phyloP scores from a whole-genome alignment of 2,797 vertebrate genomes.

The Tympanoctomys barrerae region DNA sequence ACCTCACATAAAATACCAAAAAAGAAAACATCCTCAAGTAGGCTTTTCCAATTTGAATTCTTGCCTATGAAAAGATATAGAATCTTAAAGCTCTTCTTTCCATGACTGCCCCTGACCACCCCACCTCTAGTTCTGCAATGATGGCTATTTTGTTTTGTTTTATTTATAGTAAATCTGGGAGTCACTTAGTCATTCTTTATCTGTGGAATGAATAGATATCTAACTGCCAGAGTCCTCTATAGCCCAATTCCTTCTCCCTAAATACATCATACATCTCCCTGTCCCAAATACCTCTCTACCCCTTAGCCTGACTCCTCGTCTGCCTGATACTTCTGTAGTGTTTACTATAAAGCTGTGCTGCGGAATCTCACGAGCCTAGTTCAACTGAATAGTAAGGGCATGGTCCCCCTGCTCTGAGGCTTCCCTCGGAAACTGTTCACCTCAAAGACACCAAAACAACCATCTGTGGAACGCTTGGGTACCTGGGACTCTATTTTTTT shows the following conservation, averaged over 20 bases:
- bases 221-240: background rate
- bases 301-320: background rate
- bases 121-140: background rate
- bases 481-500: background rate
- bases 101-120: accelerated
- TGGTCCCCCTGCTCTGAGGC: background rate
- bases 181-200: constrained; percentile 51
- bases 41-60: constrained; percentile 70
- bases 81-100: constrained; percentile 38
- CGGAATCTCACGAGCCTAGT: background rate
- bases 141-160: background rate
- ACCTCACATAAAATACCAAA: background rate
- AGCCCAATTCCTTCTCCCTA: background rate
- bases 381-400: background rate
- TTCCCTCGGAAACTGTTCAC: background rate
- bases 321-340: background rate
- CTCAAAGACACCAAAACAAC: background rate
- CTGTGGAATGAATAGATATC: constrained; percentile 57
- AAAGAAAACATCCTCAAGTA: constrained; percentile 26
- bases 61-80: constrained; percentile 72
- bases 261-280: background rate
- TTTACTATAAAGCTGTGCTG: background rate
- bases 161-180: constrained; percentile 17
- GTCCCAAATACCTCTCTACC: too few species aligned
- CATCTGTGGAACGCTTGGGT: background rate